These are phyloP conservation scores for Chironex yamaguchii DNA, from an alignment of 30 jellyfish, hydroid and myxozoan species.

Conservation along the genomic window DNA sequence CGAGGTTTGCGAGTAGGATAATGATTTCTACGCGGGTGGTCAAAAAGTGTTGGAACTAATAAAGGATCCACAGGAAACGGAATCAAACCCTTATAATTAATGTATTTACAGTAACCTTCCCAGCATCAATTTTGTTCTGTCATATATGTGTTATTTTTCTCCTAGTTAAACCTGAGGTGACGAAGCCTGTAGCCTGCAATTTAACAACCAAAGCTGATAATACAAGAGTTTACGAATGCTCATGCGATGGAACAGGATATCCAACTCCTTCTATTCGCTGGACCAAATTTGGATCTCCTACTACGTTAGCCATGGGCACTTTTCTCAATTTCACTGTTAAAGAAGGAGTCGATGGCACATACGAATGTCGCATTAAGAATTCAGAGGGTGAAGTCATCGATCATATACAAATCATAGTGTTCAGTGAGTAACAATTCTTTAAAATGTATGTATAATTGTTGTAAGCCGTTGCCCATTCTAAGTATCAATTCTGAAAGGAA, in stretches of 20 bases:
- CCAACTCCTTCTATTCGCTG: slow-evolving; percentile 73
- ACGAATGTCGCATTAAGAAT: slow-evolving; percentile 69
- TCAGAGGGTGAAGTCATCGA: slow-evolving; percentile 23
- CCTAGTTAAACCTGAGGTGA: too few species aligned
- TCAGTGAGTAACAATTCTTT: neutral
- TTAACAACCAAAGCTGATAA: neutral
- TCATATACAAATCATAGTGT: neutral
- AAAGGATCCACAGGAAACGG: too few species aligned
- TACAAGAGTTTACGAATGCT: slow-evolving; percentile 18
- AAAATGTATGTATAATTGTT: too few species aligned
- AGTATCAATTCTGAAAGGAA: too few species aligned
- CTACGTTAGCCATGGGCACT: slow-evolving; percentile 24
- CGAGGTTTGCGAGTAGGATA: too few species aligned
- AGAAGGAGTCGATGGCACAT: slow-evolving; percentile 52
- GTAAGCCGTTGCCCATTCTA: too few species aligned
- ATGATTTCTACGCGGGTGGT: too few species aligned
- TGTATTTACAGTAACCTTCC: too few species aligned
- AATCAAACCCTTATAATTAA: too few species aligned
- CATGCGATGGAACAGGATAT: slow-evolving; percentile 83
- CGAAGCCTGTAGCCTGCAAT: neutral
- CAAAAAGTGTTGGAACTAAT: too few species aligned
- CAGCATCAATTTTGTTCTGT: too few species aligned
- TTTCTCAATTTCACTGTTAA: slow-evolving; percentile 42
- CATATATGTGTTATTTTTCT: too few species aligned
- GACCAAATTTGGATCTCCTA: slow-evolving; percentile 56